A percentile compares a stretch with the other conserved stretches of the same genome.
Conservation (phyloP, 2,797 vertebrate species). For the Sebastolobus alascanus region DNA sequence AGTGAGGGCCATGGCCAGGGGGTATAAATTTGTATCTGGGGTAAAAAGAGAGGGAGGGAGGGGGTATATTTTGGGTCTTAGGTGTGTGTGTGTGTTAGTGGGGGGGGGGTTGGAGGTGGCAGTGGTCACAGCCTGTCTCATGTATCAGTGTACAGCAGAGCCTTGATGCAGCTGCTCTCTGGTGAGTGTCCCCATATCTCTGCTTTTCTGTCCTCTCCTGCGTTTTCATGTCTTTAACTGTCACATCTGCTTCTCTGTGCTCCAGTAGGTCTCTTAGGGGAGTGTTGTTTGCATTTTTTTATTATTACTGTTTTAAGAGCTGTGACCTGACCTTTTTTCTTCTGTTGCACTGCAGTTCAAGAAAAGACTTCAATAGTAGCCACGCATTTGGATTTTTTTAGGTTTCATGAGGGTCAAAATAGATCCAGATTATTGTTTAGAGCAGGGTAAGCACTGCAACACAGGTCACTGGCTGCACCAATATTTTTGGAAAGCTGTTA, state of each 20-base stretch:
- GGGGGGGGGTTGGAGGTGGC: constrained; percentile 34
- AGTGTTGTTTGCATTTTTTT: constrained; percentile 12
- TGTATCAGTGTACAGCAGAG: constrained; percentile 75
- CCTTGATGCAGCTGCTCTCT: constrained; percentile 78
- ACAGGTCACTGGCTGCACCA: constrained; percentile 10
- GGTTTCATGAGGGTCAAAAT: not conserved
- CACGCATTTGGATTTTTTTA: not conserved
- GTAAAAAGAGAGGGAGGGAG: constrained; percentile 49
- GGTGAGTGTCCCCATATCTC: constrained; percentile 77
- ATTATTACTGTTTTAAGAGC: not conserved
- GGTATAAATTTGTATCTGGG: constrained; percentile 73
- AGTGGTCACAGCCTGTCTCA: constrained; percentile 70
- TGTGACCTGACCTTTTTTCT: not conserved
- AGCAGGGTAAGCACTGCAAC: not conserved
- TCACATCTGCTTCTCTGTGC: constrained; percentile 40
- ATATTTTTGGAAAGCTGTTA: constrained; percentile 73
- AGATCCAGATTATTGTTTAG: constrained; percentile 7
- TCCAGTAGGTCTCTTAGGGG: constrained; percentile 6
- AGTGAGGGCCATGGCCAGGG: constrained; percentile 7
- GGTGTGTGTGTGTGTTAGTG: constrained; percentile 39
- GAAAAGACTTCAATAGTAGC: not conserved
- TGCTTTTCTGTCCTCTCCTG: constrained; percentile 26
- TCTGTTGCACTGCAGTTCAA: not conserved
- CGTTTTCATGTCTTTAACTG: constrained; percentile 31
- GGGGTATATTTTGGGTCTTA: constrained; percentile 77